Percentiles rank a stretch among this genome's conserved stretches.
phyloP scores from a whole-genome alignment of 1,140 invertebrate genomes.

The Chironomus striatipennis region DNA sequence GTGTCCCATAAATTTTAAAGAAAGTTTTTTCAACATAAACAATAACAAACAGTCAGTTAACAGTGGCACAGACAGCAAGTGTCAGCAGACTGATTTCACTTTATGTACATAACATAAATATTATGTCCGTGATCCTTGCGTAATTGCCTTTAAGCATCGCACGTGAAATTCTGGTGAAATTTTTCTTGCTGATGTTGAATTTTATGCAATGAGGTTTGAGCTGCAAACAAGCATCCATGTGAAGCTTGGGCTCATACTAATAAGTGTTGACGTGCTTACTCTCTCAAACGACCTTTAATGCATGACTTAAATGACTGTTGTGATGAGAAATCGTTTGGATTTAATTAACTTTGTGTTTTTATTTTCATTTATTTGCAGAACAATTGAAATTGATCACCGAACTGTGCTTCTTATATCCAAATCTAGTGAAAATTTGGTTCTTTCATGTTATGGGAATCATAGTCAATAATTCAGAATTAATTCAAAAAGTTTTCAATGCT shows the following conservation, averaged over 20 bases:
- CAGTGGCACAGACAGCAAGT: too few species aligned
- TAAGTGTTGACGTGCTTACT: background rate
- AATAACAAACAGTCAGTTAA: too few species aligned
- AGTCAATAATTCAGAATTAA: background rate
- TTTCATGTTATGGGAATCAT: background rate
- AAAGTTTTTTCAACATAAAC: too few species aligned
- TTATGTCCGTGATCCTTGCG: background rate
- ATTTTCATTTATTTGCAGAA: background rate
- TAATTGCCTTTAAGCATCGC: background rate
- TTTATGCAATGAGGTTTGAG: background rate
- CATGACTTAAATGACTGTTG: background rate
- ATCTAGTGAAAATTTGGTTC: conserved; percentile 17
- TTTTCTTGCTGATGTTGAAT: background rate
- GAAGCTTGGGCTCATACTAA: too few species aligned
- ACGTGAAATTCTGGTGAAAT: conserved; percentile 12
- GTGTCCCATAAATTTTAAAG: too few species aligned
- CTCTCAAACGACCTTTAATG: background rate
- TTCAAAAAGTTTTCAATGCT: conserved; percentile 5
- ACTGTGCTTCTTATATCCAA: background rate
- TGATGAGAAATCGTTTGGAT: background rate
- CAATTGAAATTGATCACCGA: background rate
- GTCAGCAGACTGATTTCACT: too few species aligned
- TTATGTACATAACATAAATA: too few species aligned
- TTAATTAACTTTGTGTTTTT: background rate
- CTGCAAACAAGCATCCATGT: too few species aligned